Conservation (phyloP, 1,140 invertebrate species). For the Pogonomyrmex californicus region DNA sequence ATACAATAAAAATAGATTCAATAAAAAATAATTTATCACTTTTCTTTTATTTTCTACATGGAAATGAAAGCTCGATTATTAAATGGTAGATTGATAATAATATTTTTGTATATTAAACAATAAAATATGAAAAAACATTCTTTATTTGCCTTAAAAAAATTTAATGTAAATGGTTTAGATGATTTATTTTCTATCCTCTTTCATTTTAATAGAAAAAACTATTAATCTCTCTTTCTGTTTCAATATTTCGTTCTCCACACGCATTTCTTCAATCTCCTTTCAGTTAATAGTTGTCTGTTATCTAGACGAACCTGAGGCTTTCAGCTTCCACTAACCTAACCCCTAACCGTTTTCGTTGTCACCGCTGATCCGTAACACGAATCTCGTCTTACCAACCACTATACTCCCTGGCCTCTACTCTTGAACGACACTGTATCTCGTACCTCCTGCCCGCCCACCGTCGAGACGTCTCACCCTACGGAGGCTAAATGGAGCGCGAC, state of each 20-base stretch:
- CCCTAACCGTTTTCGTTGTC: slow-evolving; percentile 49
- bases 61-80: neutral
- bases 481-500: slow-evolving; percentile 74
- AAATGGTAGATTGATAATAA: too few species aligned
- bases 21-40: slow-evolving; percentile 2
- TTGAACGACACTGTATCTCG: slow-evolving; percentile 55
- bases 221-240: neutral
- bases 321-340: slow-evolving; percentile 27
- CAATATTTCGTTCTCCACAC: too few species aligned
- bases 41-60: neutral
- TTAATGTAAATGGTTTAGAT: neutral
- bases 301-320: slow-evolving; percentile 25
- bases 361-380: slow-evolving; percentile 53
- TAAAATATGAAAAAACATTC: neutral
- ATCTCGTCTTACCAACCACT: slow-evolving; percentile 42
- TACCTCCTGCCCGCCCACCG: slow-evolving; percentile 45
- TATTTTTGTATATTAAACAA: too few species aligned
- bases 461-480: slow-evolving; percentile 68
- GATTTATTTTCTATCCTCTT: slow-evolving; percentile 23
- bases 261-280: slow-evolving; percentile 14
- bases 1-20: neutral
- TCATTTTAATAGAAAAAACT: neutral
- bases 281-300: slow-evolving; percentile 10
- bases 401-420: slow-evolving; percentile 39
- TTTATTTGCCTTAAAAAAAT: neutral